Base-by-base conservation (phyloP, 2,113 vertebrate species). In the Ariopsis seemanni region DNA sequence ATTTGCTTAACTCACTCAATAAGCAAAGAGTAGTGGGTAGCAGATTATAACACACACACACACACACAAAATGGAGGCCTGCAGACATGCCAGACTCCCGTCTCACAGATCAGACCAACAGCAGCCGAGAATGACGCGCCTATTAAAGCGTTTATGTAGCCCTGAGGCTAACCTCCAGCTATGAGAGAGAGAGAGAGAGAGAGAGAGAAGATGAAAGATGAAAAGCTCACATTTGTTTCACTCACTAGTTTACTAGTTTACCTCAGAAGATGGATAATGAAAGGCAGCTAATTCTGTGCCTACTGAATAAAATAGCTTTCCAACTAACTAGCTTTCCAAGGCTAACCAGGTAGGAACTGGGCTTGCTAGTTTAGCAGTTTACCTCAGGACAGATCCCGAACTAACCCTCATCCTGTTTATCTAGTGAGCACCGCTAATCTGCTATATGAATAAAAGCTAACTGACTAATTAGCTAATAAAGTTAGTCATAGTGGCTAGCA, bases 1-100 rank as follows among this genome's bases (percentile, higher is more conserved):
- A 97, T 98, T 98, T 97, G 95, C 95, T 94, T 91, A 89, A 95
- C 93, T 95, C 93, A 96, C 96, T 94, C 91, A 91, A 0, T 96
- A 96, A 96, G 93, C 95, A 91, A 95, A 87, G 92, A 93, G 96
- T 95, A 94, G 93, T 94, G 96, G 94, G 95, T 95, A 95, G 94
- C 96, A 95, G 95, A 93, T 95, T 96, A 77, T 83, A 81, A 77
- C 86, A 82, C 88, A 86, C 75, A 75, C 79, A 86, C 42, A 30
- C 30, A 83, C 78, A 60, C 52, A 75, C 69, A 62, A 7, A 84
- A 71, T 77, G 42, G 53, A 71, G 60, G 58, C 63, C 77, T 65
- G 63, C 53, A 89, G 74, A 85, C 55, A 82, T 52, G 79, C 50
- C 79, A 77, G 77, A 77, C 53, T 42, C 58, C 50, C 52, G 42